These are phyloP conservation scores for Pogonomyrmex californicus DNA, from an alignment of 1,140 invertebrate species.

Conservation along the genomic window DNA sequence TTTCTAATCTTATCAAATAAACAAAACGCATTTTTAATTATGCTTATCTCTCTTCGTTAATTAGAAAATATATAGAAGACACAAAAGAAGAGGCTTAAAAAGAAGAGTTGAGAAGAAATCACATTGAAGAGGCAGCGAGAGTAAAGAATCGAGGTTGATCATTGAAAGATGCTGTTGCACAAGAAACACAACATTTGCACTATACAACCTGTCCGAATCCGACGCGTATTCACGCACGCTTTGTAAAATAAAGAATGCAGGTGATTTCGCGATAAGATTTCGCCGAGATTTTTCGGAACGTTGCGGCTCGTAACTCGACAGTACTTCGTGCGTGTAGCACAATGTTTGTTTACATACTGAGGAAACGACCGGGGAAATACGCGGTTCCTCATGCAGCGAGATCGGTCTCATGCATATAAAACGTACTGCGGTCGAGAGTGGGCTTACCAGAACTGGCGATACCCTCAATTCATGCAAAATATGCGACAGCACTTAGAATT, in stretches of 20 bases:
- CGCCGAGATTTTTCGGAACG: neutral
- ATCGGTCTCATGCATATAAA: constrained; percentile 42
- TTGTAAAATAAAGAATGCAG: neutral
- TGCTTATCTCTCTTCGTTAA: neutral
- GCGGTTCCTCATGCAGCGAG: constrained; percentile 34
- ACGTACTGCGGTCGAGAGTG: constrained; percentile 9
- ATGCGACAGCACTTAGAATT: constrained; percentile 82
- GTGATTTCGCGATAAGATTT: neutral
- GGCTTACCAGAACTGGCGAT: constrained; percentile 80
- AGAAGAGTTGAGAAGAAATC: constrained; percentile 6
- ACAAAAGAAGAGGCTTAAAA: neutral
- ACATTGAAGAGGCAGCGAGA: neutral
- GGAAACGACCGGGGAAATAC: constrained; percentile 68
- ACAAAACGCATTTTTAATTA: neutral
- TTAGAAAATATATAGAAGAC: neutral
- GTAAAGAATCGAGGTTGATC: neutral
- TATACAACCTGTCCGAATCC: neutral
- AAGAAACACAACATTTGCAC: neutral
- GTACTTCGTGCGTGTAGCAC: constrained; percentile 62
- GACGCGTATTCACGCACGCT: neutral
- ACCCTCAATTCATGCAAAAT: constrained; percentile 77
- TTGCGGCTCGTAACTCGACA: constrained; percentile 52
- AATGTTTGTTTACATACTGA: constrained; percentile 86
- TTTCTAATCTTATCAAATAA: neutral
- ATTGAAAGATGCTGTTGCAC: neutral